Evolutionary conservation across 2,113 vertebrate genomes (phyloP).

Genomic region (Choloepus hoffmanni): DNA sequence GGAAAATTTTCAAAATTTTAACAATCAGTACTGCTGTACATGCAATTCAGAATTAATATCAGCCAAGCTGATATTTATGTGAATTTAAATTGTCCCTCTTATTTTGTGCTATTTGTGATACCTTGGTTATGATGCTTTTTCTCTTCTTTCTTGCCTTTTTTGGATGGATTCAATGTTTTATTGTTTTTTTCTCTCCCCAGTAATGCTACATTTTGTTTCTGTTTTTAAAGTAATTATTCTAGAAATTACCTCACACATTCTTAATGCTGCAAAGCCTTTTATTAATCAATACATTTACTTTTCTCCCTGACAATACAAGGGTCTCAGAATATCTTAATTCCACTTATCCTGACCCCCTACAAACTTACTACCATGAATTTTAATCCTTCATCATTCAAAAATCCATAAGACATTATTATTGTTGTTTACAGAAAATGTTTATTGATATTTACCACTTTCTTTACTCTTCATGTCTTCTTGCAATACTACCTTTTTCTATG

Average conservation of each 20-base stretch:
- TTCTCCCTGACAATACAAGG: not conserved
- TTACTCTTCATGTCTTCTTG: not conserved
- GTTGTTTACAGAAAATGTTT: not conserved
- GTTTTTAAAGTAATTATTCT: not conserved
- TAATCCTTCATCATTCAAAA: not conserved
- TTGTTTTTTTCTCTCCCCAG: not conserved
- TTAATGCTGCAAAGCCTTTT: not conserved
- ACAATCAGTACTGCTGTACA: not conserved
- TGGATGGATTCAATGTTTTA: not conserved
- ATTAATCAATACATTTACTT: not conserved
- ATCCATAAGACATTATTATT: not conserved
- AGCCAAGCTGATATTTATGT: not conserved
- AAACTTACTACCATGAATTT: not conserved
- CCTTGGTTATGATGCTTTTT: not conserved
- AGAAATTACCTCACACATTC: not conserved
- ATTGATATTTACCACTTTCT: not conserved
- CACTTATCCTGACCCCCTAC: not conserved
- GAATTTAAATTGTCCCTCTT: not conserved
- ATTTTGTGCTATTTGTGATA: not conserved
- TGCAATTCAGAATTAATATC: not conserved
- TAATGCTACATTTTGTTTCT: not conserved
- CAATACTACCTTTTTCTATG: not conserved
- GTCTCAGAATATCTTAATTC: not conserved
- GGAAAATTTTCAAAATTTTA: not conserved
- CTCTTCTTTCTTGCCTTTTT: not conserved